Evolutionary conservation across 2,888 invertebrate genomes (phyloP), one percentile per base, ranked within the genome.

Genomic region (Noctua janthe): DNA sequence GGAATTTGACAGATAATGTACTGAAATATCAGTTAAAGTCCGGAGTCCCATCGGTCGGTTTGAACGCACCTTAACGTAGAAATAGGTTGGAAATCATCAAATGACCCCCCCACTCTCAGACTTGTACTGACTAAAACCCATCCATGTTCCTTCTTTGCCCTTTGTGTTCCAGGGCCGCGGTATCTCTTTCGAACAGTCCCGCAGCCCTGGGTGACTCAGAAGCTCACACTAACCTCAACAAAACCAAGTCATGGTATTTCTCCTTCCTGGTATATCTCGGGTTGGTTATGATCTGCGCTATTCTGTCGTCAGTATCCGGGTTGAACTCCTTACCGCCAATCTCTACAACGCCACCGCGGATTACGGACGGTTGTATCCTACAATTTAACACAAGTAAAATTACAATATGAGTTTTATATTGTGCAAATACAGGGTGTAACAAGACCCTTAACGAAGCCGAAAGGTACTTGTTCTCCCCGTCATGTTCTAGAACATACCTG

Each of bases 241-340:
- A 89, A 1, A 95, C 95, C 49, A 97, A 81, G 85, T 97, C 97
- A 87, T 97, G 92, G 81, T 97, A 97, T 85, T 97, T 96, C 78
- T 93, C 91, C 17, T 90, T 90, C 62, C 94, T 92, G 23, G 90
- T 93, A 85, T 96, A 97, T 2, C 91, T 84, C 0, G 97, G 97
- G 76, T 97, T 94, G 1, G 88, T 74, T 73, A 93, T 93, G 64
- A 93, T 94, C 47, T 93, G 84, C 0, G 89, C 91, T 76, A 97
- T 92, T 49, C 91, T 90, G 47, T 91, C 90, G 86, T 97, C 97
- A 0, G 94, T 93, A 0, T 93, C 89, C 0, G 88, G 84, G 79
- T 94, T 92, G 83, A 91, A 95, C 3, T 73, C 43, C 7, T 73
- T 89, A 15, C 85, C 89, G 0, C 95, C 94, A 7, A 97, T 84